Percentiles rank a stretch among this genome's conserved stretches.
These are phyloP conservation scores for Palloptera scutellata DNA, from an alignment of 2,888 invertebrate genomes.

Conservation along the genomic window DNA sequence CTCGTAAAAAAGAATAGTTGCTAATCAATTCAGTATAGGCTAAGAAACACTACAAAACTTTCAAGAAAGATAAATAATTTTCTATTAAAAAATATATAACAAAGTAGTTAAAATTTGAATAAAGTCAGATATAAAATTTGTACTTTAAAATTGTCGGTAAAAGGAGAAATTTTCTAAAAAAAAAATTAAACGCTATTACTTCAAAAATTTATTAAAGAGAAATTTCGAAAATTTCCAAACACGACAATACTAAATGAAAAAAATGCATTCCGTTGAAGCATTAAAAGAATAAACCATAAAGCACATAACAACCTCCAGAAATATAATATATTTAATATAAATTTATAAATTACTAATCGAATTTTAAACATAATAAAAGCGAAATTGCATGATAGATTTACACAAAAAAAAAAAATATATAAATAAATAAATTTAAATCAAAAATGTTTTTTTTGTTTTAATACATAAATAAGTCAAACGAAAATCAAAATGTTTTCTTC, in stretches of 20 bases:
- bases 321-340: not conserved
- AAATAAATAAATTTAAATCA: no score
- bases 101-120: not conserved
- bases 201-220: not conserved
- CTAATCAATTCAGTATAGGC: not conserved
- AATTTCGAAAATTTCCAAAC: constrained; percentile 30
- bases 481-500: not conserved
- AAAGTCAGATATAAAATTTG: not conserved
- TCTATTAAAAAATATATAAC: not conserved
- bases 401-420: no score
- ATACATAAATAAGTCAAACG: no score
- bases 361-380: not conserved
- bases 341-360: not conserved
- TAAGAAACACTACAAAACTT: not conserved
- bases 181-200: no score
- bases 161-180: not conserved
- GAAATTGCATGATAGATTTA: not conserved
- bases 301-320: not conserved
- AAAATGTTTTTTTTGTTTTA: no score
- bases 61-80: constrained; percentile 2
- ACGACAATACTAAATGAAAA: constrained; percentile 35
- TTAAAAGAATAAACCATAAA: constrained; percentile 20
- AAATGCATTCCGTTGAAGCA: constrained; percentile 43
- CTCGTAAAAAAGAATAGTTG: no score
- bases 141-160: not conserved